A percentile compares a stretch with the other conserved stretches of the same genome.
Evolutionary conservation across 2,113 vertebrate species (phyloP).

Genomic region (Stegastes partitus): DNA sequence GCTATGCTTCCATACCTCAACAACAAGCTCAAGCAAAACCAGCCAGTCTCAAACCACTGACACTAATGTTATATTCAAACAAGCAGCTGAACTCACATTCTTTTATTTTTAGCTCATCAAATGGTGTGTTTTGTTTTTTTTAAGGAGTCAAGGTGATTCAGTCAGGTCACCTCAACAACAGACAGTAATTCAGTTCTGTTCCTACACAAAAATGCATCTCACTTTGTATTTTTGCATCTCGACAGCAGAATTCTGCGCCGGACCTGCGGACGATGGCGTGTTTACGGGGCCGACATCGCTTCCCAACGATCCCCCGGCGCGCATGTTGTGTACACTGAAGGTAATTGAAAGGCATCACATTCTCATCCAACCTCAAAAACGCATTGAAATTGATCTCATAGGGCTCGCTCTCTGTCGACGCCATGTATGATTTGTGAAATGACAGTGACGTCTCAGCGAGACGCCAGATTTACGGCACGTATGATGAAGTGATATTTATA

Average conservation of each 20-base stretch:
- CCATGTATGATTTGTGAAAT: constrained; percentile 45
- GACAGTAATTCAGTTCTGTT: background rate
- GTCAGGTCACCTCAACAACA: constrained; percentile 38
- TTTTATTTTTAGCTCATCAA: constrained; percentile 21
- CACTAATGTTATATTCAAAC: constrained; percentile 7
- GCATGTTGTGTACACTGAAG: background rate
- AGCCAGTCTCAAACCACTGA: constrained; percentile 26
- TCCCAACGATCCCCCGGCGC: background rate
- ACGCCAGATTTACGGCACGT: constrained; percentile 20
- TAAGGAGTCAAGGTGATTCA: background rate
- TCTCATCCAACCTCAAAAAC: constrained; percentile 37
- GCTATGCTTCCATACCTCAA: constrained; percentile 44
- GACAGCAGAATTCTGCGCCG: background rate
- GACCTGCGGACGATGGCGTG: constrained; percentile 1
- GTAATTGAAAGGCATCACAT: constrained; percentile 34
- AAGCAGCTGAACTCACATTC: background rate
- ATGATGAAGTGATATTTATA: constrained; percentile 42
- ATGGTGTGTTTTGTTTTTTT: background rate
- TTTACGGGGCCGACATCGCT: constrained; percentile 8
- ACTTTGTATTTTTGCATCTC: background rate
- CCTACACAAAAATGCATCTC: background rate
- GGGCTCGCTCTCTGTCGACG: constrained; percentile 12
- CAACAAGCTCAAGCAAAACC: constrained; percentile 24
- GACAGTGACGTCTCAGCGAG: constrained; percentile 47
- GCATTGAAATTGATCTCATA: constrained; percentile 43